Percentiles rank a stretch among this genome's conserved stretches.
Conservation (phyloP, 2,888 invertebrate genomes). For the Agonopterix heracliana region DNA sequence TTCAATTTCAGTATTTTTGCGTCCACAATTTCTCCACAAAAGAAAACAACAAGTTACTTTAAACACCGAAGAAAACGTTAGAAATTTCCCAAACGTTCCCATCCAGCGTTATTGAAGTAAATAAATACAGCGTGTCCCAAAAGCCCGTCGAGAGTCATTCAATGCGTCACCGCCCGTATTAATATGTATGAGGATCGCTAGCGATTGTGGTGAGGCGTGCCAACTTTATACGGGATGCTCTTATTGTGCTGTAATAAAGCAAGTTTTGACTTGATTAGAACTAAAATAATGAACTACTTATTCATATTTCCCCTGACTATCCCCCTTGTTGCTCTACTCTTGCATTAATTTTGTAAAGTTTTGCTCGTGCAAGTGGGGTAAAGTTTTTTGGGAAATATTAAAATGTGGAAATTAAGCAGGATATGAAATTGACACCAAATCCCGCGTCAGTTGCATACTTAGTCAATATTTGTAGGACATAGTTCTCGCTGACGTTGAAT, state of each 20-base stretch:
- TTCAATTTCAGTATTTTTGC: too few species aligned
- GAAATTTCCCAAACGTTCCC: background rate
- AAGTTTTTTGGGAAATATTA: too few species aligned
- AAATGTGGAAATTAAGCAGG: background rate
- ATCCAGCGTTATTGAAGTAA: slow-evolving; percentile 14
- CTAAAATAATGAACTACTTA: background rate
- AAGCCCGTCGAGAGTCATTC: slow-evolving; percentile 38
- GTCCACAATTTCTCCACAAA: too few species aligned
- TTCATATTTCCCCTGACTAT: background rate
- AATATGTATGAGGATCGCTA: slow-evolving; percentile 49
- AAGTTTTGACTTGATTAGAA: slow-evolving; percentile 19
- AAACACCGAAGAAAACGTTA: too few species aligned
- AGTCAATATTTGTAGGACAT: too few species aligned
- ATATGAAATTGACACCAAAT: too few species aligned
- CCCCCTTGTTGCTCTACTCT: background rate
- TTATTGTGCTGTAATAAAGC: slow-evolving; percentile 29
- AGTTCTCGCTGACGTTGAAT: too few species aligned
- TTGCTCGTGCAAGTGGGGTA: background rate
- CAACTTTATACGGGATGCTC: slow-evolving; percentile 24
- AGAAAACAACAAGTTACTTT: too few species aligned
- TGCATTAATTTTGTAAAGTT: background rate
- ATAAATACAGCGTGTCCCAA: slow-evolving; percentile 34
- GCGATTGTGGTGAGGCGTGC: slow-evolving; percentile 24
- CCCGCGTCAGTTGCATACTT: too few species aligned
- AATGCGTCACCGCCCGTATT: slow-evolving; percentile 41